A percentile compares a stretch with the other conserved stretches of the same genome.
Evolutionary conservation across 2,888 invertebrate genomes (phyloP).

Genomic region (Polydrusus pterygomalis): DNA sequence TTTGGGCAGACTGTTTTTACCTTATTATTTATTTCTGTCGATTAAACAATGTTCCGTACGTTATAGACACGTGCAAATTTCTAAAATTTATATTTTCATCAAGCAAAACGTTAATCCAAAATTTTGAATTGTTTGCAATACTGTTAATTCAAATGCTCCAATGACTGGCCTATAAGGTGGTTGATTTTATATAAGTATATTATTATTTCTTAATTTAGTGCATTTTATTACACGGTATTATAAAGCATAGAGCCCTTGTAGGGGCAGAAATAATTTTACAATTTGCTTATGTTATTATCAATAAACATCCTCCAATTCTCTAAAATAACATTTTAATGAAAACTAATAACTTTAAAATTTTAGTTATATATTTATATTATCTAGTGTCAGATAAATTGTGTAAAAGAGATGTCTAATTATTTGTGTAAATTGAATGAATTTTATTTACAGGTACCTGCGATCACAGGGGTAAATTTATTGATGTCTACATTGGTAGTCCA

Average conservation of each 20-base stretch:
- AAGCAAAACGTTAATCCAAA: no score
- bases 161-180: no score
- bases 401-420: background rate
- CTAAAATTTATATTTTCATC: no score
- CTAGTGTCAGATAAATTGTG: background rate
- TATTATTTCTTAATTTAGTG: background rate
- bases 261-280: background rate
- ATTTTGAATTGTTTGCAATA: no score
- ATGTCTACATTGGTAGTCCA: background rate
- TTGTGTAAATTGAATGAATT: conserved; percentile 1
- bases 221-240: background rate
- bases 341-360: background rate
- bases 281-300: background rate
- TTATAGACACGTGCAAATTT: no score
- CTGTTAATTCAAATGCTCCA: no score
- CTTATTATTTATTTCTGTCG: no score
- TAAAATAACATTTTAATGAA: background rate
- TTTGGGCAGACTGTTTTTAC: no score
- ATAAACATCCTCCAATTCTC: conserved; percentile 1
- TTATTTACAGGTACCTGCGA: conserved; percentile 4
- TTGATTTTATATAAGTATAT: background rate
- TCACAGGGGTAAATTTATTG: conserved; percentile 4
- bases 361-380: background rate
- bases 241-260: background rate
- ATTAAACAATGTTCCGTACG: no score